A percentile compares a stretch with the other conserved stretches of the same genome.
phyloP scores from a whole-genome alignment of 2,113 vertebrate species.

The Odontophorus gujanensis region DNA sequence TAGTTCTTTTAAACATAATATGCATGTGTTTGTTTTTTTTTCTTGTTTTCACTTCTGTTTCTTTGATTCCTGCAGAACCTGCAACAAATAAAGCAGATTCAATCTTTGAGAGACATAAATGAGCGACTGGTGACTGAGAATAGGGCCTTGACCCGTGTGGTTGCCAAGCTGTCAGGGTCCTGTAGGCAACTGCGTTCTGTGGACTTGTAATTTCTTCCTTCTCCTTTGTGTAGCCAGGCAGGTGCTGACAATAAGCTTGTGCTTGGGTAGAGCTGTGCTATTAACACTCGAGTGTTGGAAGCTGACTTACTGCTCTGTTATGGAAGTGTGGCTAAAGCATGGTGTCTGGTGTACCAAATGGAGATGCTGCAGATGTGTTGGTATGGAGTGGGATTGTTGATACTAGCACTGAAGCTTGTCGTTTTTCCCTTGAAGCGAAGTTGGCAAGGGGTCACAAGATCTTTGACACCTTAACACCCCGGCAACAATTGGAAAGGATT shows the following conservation, averaged over 20 bases:
- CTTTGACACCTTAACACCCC: conserved; percentile 12
- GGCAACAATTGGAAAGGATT: not conserved
- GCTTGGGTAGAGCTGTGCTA: conserved; percentile 75
- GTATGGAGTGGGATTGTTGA: not conserved
- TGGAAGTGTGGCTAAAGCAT: conserved; percentile 71
- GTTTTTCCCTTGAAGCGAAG: not conserved
- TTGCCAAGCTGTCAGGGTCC: conserved; percentile 94
- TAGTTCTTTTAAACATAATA: conserved; percentile 49
- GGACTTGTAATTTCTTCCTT: conserved; percentile 88
- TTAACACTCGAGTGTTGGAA: conserved; percentile 77
- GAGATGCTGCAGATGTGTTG: not conserved
- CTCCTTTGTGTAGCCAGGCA: conserved; percentile 91
- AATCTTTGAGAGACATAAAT: conserved; percentile 93
- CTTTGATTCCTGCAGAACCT: conserved; percentile 91
- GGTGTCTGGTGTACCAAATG: conserved; percentile 38
- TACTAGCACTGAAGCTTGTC: not conserved
- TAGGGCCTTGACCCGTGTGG: conserved; percentile 95
- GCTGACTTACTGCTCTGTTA: conserved; percentile 56
- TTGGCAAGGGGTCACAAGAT: not conserved
- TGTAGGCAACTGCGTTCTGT: conserved; percentile 87
- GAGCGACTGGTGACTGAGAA: conserved; percentile 97
- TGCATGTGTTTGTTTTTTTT: conserved; percentile 5
- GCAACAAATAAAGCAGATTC: conserved; percentile 97
- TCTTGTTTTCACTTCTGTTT: conserved; percentile 70
- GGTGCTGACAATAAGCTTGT: conserved; percentile 82